Conservation (phyloP, 2,113 vertebrate species). For the Xiphophorus maculatus region DNA sequence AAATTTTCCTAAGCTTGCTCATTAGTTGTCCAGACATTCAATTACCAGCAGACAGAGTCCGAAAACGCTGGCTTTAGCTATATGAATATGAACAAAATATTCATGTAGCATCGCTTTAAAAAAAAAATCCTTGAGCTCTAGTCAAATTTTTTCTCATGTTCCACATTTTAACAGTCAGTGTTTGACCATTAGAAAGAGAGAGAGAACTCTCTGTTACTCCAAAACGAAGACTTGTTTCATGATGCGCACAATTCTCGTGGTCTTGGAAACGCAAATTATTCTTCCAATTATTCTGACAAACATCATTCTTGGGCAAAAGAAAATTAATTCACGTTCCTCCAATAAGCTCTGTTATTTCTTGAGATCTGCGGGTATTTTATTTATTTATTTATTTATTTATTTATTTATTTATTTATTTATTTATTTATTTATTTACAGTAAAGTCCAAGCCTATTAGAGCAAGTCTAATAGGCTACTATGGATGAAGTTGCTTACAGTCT, state of each 20-base stretch:
- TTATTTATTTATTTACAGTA: neutral
- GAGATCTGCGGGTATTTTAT: neutral
- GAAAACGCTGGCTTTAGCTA: neutral
- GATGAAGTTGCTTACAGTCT: conserved; percentile 6
- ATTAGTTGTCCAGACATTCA: conserved; percentile 1
- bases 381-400: neutral
- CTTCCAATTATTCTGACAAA: neutral
- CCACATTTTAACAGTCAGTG: too few species aligned
- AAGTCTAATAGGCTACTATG: neutral
- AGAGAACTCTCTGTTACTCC: too few species aligned
- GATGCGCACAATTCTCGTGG: neutral
- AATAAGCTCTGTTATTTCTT: neutral
- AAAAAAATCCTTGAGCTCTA: too few species aligned
- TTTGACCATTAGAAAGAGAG: too few species aligned
- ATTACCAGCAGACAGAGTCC: neutral
- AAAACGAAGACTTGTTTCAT: too few species aligned
- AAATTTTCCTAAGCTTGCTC: neutral
- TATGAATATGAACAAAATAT: neutral
- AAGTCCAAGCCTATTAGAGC: neutral
- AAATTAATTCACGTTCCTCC: neutral
- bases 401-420: neutral
- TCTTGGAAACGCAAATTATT: neutral
- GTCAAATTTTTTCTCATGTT: too few species aligned
- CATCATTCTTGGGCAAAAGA: neutral
- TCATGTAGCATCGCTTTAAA: too few species aligned